These are phyloP conservation scores for Morone saxatilis DNA, from an alignment of 2,113 vertebrate species.

Conservation along the genomic window DNA sequence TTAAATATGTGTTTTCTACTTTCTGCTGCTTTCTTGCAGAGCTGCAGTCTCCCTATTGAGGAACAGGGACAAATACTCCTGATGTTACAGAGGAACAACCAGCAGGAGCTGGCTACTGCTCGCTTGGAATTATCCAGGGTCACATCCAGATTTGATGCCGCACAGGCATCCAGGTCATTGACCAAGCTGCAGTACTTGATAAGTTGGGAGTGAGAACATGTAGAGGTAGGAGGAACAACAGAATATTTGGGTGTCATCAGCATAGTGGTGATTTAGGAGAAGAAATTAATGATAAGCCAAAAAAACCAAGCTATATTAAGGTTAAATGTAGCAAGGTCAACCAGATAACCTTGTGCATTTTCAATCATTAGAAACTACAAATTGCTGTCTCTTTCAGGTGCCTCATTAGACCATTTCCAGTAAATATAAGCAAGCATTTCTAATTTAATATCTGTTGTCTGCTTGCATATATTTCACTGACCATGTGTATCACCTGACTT, in stretches of 20 bases:
- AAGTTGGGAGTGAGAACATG: no score
- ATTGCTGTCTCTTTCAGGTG: not conserved
- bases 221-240: not conserved
- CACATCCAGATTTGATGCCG: no score
- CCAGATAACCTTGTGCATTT: not conserved
- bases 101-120: no score
- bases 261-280: not conserved
- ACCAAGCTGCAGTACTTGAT: not conserved
- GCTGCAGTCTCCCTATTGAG: no score
- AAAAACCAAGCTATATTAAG: no score
- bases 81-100: no score
- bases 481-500: slow-evolving; percentile 55
- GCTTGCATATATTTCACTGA: not conserved
- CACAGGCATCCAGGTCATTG: not conserved
- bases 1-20: not conserved
- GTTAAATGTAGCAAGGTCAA: not conserved
- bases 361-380: not conserved
- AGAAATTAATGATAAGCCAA: not conserved
- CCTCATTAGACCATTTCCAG: not conserved
- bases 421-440: not conserved
- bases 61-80: no score
- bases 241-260: not conserved
- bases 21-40: no score
- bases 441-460: not conserved
- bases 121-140: no score